Percentiles rank a stretch among this genome's conserved stretches.
phyloP scores from a whole-genome alignment of 1,140 invertebrate species.

The Heliothis virescens region DNA sequence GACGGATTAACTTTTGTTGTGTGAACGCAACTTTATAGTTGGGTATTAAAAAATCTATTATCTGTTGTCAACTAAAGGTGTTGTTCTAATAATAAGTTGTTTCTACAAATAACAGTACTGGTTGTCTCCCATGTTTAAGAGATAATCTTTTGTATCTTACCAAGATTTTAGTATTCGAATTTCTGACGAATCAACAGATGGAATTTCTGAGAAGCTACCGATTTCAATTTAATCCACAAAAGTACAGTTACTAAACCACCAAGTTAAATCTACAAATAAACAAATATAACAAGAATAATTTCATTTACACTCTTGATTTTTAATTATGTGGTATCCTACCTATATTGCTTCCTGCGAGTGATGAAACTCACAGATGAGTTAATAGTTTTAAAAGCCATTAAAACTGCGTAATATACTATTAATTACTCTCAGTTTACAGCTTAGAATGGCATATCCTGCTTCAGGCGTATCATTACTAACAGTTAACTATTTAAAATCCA shows the following conservation, averaged over 20 bases:
- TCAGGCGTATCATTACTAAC: neutral
- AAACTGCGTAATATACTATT: neutral
- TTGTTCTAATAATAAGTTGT: neutral
- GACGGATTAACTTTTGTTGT: constrained; percentile 22
- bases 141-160: too few species aligned
- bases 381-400: neutral
- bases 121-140: neutral
- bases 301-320: neutral
- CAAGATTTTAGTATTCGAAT: too few species aligned
- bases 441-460: neutral
- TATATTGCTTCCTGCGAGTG: neutral
- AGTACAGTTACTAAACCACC: too few species aligned
- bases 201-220: too few species aligned
- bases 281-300: too few species aligned
- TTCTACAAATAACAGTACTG: neutral
- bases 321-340: neutral
- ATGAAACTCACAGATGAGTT: too few species aligned
- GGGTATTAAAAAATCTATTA: constrained; percentile 12
- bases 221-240: too few species aligned
- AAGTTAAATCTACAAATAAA: too few species aligned
- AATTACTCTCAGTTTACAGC: neutral
- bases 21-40: constrained; percentile 12
- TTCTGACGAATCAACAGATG: too few species aligned
- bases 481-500: constrained; percentile 1
- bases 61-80: neutral